Conservation (phyloP, 2,888 invertebrate genomes). For the Pycnomerus fuliginosus region DNA sequence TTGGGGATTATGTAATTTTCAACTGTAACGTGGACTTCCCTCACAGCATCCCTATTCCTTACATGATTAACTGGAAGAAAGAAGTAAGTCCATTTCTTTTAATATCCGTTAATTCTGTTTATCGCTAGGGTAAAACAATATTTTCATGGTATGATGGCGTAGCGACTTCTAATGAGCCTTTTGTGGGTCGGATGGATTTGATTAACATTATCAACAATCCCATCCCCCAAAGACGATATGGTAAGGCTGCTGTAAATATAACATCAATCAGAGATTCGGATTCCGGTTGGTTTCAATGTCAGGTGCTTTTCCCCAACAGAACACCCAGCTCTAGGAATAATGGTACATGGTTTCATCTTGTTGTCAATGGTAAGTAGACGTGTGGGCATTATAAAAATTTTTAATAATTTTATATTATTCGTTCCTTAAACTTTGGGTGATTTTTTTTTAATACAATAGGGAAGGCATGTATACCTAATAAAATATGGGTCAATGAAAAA, state of each 20-base stretch:
- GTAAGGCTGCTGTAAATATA: constrained; percentile 77
- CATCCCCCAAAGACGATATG: constrained; percentile 57
- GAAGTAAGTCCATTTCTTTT: constrained; percentile 63
- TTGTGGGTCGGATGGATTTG: constrained; percentile 70
- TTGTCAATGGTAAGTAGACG: constrained; percentile 80
- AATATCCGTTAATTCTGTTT: constrained; percentile 6
- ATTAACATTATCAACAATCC: constrained; percentile 52
- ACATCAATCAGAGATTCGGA: constrained; percentile 85
- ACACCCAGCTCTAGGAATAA: constrained; percentile 82
- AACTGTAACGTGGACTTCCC: constrained; percentile 87
- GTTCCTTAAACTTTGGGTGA: no score
- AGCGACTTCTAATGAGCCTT: constrained; percentile 66
- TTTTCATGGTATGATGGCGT: constrained; percentile 81
- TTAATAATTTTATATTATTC: constrained; percentile 10
- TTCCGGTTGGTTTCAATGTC: constrained; percentile 90
- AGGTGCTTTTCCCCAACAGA: constrained; percentile 83
- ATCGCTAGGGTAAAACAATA: constrained; percentile 69
- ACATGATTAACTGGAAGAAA: constrained; percentile 87
- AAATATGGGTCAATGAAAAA: no score
- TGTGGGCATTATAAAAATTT: neutral
- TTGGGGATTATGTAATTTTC: constrained; percentile 77
- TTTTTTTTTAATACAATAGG: no score
- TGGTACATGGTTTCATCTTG: constrained; percentile 86
- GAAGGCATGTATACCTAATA: no score
- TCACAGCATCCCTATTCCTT: constrained; percentile 80